A percentile compares a stretch with the other conserved stretches of the same genome.
Conservation (phyloP, 1,140 invertebrate genomes). For the Drosophila parvula region DNA sequence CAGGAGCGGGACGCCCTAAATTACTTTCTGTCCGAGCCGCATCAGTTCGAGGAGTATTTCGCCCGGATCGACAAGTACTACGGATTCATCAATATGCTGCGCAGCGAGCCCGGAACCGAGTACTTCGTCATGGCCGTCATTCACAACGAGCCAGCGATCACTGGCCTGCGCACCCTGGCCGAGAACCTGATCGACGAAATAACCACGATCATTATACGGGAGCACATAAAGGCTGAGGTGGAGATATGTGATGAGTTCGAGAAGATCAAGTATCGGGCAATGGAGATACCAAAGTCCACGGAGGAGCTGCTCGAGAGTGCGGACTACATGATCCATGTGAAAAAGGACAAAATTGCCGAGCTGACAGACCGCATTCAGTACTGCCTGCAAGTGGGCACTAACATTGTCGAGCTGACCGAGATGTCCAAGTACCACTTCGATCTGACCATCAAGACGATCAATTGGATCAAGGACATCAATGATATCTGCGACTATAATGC, state of each 20-base stretch:
- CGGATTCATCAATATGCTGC: conserved; percentile 86
- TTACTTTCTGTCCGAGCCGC: conserved; percentile 83
- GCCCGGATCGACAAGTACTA: conserved; percentile 87
- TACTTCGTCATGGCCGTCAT: conserved; percentile 86
- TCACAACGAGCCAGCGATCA: conserved; percentile 84
- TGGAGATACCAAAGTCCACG: conserved; percentile 88
- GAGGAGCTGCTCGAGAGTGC: conserved; percentile 89
- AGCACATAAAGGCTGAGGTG: conserved; percentile 86
- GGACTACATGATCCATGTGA: conserved; percentile 87
- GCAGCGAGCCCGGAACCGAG: conserved; percentile 86
- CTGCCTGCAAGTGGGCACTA: conserved; percentile 87
- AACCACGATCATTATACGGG: conserved; percentile 84
- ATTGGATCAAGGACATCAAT: conserved; percentile 90
- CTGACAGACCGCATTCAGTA: conserved; percentile 87
- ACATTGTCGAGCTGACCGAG: conserved; percentile 88
- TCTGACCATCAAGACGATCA: conserved; percentile 88
- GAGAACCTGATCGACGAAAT: conserved; percentile 84
- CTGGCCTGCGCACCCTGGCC: conserved; percentile 84
- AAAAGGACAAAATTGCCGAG: conserved; percentile 86
- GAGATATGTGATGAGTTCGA: conserved; percentile 88
- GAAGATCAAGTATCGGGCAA: conserved; percentile 86
- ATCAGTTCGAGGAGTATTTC: conserved; percentile 86
- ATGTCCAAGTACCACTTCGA: conserved; percentile 88
- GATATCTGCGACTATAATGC: conserved; percentile 90
- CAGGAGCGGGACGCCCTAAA: conserved; percentile 69